These are phyloP conservation scores for Otis tarda DNA, from an alignment of 2,113 vertebrate species.

Conservation along the genomic window DNA sequence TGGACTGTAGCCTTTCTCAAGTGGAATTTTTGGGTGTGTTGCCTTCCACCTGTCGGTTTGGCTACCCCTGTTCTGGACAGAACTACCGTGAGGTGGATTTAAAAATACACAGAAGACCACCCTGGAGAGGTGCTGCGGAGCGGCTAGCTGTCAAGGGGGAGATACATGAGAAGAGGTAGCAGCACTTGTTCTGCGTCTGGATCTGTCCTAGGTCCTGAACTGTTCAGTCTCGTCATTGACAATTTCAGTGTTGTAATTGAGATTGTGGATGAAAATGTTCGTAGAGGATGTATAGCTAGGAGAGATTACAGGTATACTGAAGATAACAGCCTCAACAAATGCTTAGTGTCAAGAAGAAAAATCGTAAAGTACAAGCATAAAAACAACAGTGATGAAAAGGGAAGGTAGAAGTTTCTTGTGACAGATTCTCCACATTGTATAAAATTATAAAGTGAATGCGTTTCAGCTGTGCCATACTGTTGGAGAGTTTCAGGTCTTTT, in stretches of 20 bases:
- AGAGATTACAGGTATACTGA: background rate
- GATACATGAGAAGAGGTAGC: fast-evolving
- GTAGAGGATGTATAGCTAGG: background rate
- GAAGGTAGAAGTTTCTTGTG: background rate
- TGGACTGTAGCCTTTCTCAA: background rate
- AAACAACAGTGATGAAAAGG: background rate
- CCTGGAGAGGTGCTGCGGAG: background rate
- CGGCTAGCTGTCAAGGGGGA: fast-evolving
- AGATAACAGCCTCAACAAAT: background rate
- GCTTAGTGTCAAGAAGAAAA: background rate
- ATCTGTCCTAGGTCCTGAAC: conserved; percentile 64
- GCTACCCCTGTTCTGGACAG: background rate
- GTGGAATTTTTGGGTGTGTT: background rate
- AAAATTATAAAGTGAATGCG: background rate
- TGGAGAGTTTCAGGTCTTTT: background rate
- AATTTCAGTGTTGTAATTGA: background rate
- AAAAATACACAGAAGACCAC: background rate
- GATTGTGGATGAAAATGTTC: background rate
- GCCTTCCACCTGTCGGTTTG: background rate
- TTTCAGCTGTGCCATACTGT: background rate
- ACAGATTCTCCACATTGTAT: background rate
- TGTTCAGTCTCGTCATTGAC: fast-evolving
- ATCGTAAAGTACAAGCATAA: background rate
- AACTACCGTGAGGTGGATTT: background rate
- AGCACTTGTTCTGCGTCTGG: background rate